Evolutionary conservation across 2,888 invertebrate species (phyloP), one percentile per base, ranked within the genome.

Genomic region (Nomada hirtipes): DNA sequence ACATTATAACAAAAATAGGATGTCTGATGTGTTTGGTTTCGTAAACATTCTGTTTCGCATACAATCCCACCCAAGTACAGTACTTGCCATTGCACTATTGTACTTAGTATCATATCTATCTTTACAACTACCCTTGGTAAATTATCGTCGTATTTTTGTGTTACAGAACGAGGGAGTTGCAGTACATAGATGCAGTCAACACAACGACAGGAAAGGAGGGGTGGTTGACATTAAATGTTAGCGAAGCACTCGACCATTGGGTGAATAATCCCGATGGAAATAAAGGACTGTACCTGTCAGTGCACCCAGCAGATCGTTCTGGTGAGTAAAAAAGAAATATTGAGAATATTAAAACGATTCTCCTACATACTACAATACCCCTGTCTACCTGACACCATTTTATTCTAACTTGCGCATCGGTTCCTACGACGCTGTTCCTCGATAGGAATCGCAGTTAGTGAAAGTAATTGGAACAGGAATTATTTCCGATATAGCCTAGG

Each of bases 141-240:
- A 36, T 36, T 47, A 10, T 11, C 15, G 47, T 47, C 15, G 15
- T 47, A 47, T 15, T 47, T 47, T 47, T 47, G 47, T 47, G 13
- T 47, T 47, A 72, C 92, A 97, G 97, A 11, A 96, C 96, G 90
- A 94, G 96, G 80, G 96, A 97, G 91, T 94, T 98, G 91, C 96
- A 97, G 92, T 95, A 96, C 83, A 95, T 98, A 23, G 96, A 97
- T 47, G 95, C 97, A 7, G 95, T 96, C 52, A 97, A 97, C 91
- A 97, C 97, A 0, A 97, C 96, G n/a, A 95, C 96, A 4, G 95
- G 95, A 55, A 96, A 96, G 81, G 96, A 97, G 86, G 98, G 98
- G 11, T 98, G 98, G 98, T 93, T 98, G 78, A 97, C 97, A 89
- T 93, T 98, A 86, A 98, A 98, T 93, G 96, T 98, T 57, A 98